Base-by-base conservation (phyloP, 2,113 vertebrate genomes). In the Pterocles gutturalis region DNA sequence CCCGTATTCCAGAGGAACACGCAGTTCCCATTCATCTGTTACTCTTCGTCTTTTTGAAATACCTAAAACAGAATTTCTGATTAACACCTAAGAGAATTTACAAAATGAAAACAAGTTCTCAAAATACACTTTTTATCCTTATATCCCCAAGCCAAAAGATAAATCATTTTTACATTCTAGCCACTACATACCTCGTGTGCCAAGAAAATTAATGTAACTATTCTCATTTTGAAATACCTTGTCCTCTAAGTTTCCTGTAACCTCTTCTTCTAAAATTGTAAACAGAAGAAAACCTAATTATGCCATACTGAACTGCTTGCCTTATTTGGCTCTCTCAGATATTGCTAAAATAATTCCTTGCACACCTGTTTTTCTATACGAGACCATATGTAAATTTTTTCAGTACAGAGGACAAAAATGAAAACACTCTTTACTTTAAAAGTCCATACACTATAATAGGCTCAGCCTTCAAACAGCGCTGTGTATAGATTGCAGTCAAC, bases 1-100 rank as follows among this genome's bases (percentile, higher is more conserved):
- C 99, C 99, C 99, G 38, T 99, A 99, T 83, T 99, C 98, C 3
- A 99, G 98, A 96, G 99, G 99, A 87, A 99, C 95, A 66, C 97
- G 98, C 45, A 99, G 98, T 84, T 99, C 98, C 57, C 94, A 97
- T 66, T 99, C 99, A 96, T 99, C 99, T 17, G 98, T 98, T 60
- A 99, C 98, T 97, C 99, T 98, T 97, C 98, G 98, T 93, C 98
- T 98, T 97, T 99, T 99, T 38, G 98, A 98, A 94, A 98, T 97
- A 96, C 99, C 98, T 98, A 91, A 38, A 96, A 97, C 29, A 97
- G 80, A 98, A 96, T 81, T 83, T 96, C 38, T 48, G 19, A 84
- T 98, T 94, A 97, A 92, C 28, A 92, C 49, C 76, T 64, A 58
- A 79, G 25, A 85, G 22, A 65, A 82, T 21, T 62, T 34, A 61